phyloP scores from a whole-genome alignment of 2,113 vertebrate species.

The Hippocampus barbouri region DNA sequence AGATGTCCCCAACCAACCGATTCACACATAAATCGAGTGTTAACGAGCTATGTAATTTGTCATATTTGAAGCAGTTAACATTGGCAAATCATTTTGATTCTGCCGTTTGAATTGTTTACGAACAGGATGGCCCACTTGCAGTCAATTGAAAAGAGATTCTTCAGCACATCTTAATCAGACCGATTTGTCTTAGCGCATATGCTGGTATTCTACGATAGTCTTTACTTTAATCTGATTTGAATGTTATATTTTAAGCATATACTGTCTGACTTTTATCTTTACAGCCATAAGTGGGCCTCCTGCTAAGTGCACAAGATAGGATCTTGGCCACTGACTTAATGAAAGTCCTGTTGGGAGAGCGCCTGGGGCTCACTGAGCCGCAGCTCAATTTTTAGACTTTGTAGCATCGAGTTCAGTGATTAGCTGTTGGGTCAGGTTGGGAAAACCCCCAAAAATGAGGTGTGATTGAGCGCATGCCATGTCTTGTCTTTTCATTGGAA shows the following conservation, averaged over 20 bases:
- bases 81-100: background rate
- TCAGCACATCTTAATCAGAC: background rate
- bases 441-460: conserved; percentile 14
- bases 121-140: background rate
- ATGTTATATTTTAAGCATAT: conserved; percentile 26
- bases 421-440: conserved; percentile 15
- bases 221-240: conserved; percentile 10
- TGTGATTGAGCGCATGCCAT: background rate
- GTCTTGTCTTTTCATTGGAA: conserved; percentile 12
- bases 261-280: conserved; percentile 39
- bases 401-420: conserved; percentile 20
- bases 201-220: background rate
- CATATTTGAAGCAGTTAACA: background rate
- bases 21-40: background rate
- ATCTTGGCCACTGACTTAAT: conserved; percentile 49
- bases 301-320: conserved; percentile 52
- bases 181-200: background rate
- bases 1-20: background rate
- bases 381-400: conserved; percentile 41
- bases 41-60: background rate
- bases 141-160: background rate
- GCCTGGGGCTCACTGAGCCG: conserved; percentile 35
- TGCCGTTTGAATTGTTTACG: background rate
- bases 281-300: conserved; percentile 46
- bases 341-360: conserved; percentile 37